A percentile compares a stretch with the other conserved stretches of the same genome.
Conservation (phyloP, 2,888 invertebrate genomes). For the Phyllotreta cruciferae region DNA sequence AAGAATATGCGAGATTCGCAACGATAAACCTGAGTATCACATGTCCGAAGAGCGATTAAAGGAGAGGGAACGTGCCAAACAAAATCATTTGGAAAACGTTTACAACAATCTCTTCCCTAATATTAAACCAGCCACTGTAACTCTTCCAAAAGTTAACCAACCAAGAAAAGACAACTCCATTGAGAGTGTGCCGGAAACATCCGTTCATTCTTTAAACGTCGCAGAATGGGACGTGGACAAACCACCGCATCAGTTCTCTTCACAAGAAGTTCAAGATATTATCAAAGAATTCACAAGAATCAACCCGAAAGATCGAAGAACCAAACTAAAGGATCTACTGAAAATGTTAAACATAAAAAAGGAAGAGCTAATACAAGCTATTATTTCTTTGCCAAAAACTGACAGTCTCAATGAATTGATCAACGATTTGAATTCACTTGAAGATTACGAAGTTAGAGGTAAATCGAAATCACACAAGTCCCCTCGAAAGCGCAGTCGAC, state of each 20-base stretch:
- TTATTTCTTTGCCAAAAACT: conserved; percentile 49
- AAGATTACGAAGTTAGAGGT: conserved; percentile 33
- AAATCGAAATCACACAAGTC: conserved; percentile 29
- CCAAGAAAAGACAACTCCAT: conserved; percentile 29
- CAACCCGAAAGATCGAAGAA: conserved; percentile 44
- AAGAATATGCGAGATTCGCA: conserved; percentile 51
- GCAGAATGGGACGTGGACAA: conserved; percentile 46
- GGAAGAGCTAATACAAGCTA: conserved; percentile 55
- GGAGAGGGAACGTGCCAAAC: conserved; percentile 59
- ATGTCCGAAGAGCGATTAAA: conserved; percentile 60
- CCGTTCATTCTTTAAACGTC: conserved; percentile 31
- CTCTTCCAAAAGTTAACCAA: conserved; percentile 49
- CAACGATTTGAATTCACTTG: conserved; percentile 44
- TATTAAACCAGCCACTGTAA: conserved; percentile 49
- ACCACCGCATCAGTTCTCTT: conserved; percentile 44
- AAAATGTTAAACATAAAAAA: conserved; percentile 56
- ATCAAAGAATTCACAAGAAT: conserved; percentile 43
- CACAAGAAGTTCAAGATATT: conserved; percentile 48
- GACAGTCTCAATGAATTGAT: conserved; percentile 48
- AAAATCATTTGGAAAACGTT: conserved; percentile 63
- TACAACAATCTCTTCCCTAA: conserved; percentile 59
- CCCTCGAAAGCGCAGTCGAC: conserved; percentile 29
- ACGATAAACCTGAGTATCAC: conserved; percentile 57
- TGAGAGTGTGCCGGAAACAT: conserved; percentile 28
- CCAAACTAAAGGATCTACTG: conserved; percentile 54